phyloP scores from a whole-genome alignment of 2,888 invertebrate genomes.

The Lasioglossum lativentre region DNA sequence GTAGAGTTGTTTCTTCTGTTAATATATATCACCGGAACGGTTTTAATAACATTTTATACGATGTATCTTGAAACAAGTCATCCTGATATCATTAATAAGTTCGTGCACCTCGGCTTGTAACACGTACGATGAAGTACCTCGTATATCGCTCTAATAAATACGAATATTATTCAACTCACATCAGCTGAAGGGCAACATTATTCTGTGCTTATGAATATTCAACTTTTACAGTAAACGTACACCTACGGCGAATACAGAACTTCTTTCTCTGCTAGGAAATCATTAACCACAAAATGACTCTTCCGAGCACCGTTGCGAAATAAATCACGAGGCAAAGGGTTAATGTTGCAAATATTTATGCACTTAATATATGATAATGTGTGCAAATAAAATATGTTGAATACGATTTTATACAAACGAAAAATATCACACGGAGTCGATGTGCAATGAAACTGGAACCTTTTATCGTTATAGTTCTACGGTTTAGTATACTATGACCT shows the following conservation, averaged over 20 bases:
- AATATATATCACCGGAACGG: not conserved
- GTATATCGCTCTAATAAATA: not conserved
- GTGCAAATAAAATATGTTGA: not conserved
- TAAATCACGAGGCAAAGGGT: not conserved
- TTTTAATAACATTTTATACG: not conserved
- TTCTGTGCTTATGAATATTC: slow-evolving; percentile 4
- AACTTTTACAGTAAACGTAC: not conserved
- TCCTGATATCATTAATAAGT: not conserved
- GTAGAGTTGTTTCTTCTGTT: not conserved
- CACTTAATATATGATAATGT: not conserved
- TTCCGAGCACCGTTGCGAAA: not conserved
- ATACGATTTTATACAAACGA: not conserved
- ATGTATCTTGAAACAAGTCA: not conserved
- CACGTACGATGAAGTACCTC: not conserved
- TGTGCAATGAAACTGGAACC: not conserved
- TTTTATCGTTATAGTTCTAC: not conserved
- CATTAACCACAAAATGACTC: not conserved
- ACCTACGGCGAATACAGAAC: not conserved
- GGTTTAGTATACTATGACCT: too few species aligned
- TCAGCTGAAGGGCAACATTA: slow-evolving; percentile 4
- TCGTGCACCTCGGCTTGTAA: not conserved
- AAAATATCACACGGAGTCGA: not conserved
- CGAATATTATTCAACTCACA: not conserved
- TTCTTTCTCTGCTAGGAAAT: not conserved
- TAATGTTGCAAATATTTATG: not conserved